Percentiles rank a stretch among this genome's conserved stretches.
Evolutionary conservation across 2,113 vertebrate genomes (phyloP).

Genomic region (Neolamprologus hecqui): DNA sequence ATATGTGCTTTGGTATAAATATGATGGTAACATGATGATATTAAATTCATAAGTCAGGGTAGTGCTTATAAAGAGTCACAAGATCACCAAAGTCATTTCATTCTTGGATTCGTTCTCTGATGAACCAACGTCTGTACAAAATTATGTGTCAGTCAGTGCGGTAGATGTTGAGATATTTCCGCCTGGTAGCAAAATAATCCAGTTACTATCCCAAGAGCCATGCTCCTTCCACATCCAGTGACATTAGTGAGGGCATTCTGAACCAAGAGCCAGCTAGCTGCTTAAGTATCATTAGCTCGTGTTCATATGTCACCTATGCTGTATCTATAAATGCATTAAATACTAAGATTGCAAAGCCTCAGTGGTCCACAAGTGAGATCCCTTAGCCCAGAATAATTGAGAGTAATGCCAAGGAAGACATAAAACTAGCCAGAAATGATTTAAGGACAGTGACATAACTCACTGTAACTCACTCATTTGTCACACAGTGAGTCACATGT

Average conservation of each 20-base stretch:
- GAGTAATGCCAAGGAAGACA: background rate
- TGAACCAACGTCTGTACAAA: background rate
- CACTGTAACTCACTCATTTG: background rate
- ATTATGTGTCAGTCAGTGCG: background rate
- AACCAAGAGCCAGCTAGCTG: background rate
- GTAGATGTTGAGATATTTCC: background rate
- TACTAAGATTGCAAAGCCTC: background rate
- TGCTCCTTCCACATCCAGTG: background rate
- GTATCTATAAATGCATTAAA: conserved; percentile 2
- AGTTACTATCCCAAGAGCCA: background rate
- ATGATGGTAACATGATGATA: background rate
- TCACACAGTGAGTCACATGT: background rate
- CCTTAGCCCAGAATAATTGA: background rate
- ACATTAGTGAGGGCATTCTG: background rate
- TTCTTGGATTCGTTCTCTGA: background rate
- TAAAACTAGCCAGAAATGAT: background rate
- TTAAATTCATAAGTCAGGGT: background rate
- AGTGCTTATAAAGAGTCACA: background rate
- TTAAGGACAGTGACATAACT: background rate
- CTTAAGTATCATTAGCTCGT: conserved; percentile 7
- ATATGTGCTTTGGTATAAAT: background rate
- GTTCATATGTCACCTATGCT: background rate
- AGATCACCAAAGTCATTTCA: background rate
- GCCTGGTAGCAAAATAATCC: background rate
- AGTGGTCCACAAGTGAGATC: background rate